These are phyloP conservation scores for Bibio marci DNA, from an alignment of 2,888 invertebrate genomes.

Conservation along the genomic window DNA sequence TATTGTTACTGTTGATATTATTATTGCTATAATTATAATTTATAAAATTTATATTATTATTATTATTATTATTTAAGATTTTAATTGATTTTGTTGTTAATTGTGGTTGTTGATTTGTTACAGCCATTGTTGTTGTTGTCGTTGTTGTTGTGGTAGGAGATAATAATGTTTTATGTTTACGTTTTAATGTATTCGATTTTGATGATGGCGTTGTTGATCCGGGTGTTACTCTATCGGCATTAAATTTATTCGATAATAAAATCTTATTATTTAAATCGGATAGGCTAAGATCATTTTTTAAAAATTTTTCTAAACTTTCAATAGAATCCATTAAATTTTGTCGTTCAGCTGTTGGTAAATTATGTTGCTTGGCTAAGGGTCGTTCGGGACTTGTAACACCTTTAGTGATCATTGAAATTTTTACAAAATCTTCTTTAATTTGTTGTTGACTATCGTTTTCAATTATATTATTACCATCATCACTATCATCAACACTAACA, in stretches of 20 bases:
- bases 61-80: too few relatives aligned
- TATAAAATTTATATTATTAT: too few relatives aligned
- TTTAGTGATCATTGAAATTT: background rate
- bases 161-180: too few relatives aligned
- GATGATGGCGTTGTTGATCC: too few relatives aligned
- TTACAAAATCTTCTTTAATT: too few relatives aligned
- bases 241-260: background rate
- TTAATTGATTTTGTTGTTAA: too few relatives aligned
- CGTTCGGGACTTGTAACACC: background rate
- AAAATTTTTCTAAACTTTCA: constrained; percentile 26
- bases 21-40: too few relatives aligned
- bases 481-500: background rate
- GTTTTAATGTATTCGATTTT: too few relatives aligned
- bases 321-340: constrained; percentile 25
- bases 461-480: background rate
- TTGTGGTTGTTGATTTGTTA: too few relatives aligned
- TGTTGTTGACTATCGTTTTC: background rate
- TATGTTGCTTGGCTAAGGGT: constrained; percentile 1
- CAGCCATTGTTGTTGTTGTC: too few relatives aligned
- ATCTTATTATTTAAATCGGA: constrained; percentile 12
- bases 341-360: constrained; percentile 11
- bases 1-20: too few relatives aligned
- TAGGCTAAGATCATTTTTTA: constrained; percentile 28
- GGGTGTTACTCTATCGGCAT: background rate
- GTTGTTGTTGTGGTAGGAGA: too few relatives aligned